Conservation (phyloP, 1,140 invertebrate genomes). For the Eufriesea mexicana region DNA sequence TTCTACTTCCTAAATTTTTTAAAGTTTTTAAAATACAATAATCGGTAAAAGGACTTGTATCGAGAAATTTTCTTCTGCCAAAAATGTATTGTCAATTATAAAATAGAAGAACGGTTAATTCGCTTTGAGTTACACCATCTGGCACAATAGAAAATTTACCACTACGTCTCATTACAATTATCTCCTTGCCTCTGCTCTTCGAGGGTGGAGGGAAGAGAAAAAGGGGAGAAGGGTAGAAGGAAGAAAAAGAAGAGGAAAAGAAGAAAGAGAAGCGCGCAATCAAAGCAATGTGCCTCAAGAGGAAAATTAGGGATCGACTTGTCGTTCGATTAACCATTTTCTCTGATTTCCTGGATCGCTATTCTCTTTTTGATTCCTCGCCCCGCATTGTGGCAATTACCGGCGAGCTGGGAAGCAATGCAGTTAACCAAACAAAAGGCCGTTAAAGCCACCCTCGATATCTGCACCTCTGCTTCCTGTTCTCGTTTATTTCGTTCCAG, state of each 20-base stretch:
- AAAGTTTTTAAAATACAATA: too few relatives aligned
- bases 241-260: neutral
- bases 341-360: constrained; percentile 49
- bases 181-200: constrained; percentile 13
- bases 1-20: too few relatives aligned
- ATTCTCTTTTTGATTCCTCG: constrained; percentile 54
- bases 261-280: constrained; percentile 1
- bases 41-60: too few relatives aligned
- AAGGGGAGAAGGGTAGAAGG: constrained; percentile 2
- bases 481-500: constrained; percentile 57
- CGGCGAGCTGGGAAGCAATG: constrained; percentile 64
- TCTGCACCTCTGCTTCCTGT: constrained; percentile 63
- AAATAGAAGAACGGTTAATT: too few relatives aligned
- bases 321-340: constrained; percentile 73
- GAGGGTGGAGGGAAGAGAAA: neutral
- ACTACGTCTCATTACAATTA: too few relatives aligned
- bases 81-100: too few relatives aligned
- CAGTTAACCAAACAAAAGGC: constrained; percentile 77
- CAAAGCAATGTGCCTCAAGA: constrained; percentile 42
- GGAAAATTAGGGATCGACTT: constrained; percentile 69
- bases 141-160: too few relatives aligned
- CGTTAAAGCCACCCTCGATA: constrained; percentile 64
- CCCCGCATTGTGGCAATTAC: constrained; percentile 73
- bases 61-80: too few relatives aligned
- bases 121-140: too few relatives aligned